Evolutionary conservation across 2,797 vertebrate genomes (phyloP), one percentile per base, ranked within the genome.

Genomic region (Hydrophis major): DNA sequence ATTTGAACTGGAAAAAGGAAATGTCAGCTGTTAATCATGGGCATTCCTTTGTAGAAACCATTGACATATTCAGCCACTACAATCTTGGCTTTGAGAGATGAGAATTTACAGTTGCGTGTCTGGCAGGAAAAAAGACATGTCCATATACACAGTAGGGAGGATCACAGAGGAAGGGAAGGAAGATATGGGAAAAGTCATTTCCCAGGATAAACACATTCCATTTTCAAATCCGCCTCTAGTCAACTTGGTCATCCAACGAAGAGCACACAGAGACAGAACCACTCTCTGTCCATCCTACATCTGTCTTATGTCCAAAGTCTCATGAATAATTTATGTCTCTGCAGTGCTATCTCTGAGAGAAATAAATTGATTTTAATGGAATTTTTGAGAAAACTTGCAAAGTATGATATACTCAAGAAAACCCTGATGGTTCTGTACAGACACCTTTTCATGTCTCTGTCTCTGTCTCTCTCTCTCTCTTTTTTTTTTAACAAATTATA

Each of bases 61-160:
- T 32, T 94, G 94, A 93, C 78, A 86, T 94, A 63, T 88, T 93
- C 95, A 94, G 95, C 94, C 95, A 50, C 86, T 95, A 92, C 42
- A 94, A 92, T 56, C 94, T 93, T 93, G 95, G 37, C 47, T 92
- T 93, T 88, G n/a, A 89, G 87, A 50, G 86, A 56, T 92, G 61
- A 89, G 92, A 94, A 97, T 96, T 96, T 96, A 94, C 28, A 89
- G 63, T 78, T 91, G 94, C 93, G 32, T 95, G 42, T 63, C 93
- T 95, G 92, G 86, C 88, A 59, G 69, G 91, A 92, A 94, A 87
- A 66, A 53, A 96, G 93, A 86, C 89, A 95, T 89, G 93, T 96
- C 96, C 92, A 1, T 91, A 1, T 86, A 93, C 95, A 94, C 91
- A 95, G 92, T 95, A 95, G 95, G 95, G 96, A 95, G 88, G 92